Evolutionary conservation across 2,113 vertebrate species (phyloP).

Genomic region (Cnemophilus loriae): DNA sequence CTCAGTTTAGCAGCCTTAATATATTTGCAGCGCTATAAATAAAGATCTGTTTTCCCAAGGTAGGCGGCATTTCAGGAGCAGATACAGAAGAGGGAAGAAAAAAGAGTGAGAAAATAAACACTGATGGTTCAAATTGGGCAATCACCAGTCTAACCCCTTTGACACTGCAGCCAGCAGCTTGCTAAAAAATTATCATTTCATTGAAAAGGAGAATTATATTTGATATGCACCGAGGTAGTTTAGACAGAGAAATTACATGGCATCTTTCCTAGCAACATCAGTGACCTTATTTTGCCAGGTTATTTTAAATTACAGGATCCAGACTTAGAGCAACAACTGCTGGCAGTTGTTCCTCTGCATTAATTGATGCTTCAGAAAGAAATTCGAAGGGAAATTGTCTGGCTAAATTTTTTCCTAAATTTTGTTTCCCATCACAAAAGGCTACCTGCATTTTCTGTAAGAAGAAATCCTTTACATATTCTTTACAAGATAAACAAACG

Average conservation of each 20-base stretch:
- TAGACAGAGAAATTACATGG: conserved; percentile 66
- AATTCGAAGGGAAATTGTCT: background rate
- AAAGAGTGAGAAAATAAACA: conserved; percentile 1
- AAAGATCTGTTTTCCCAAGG: conserved; percentile 44
- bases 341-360: background rate
- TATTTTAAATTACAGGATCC: background rate
- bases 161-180: conserved; percentile 52
- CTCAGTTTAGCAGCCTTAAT: conserved; percentile 36
- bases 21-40: conserved; percentile 47
- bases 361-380: background rate
- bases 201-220: conserved; percentile 62
- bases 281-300: conserved; percentile 38
- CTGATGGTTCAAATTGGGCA: conserved; percentile 11
- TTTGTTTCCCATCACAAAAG: background rate
- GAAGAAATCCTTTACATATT: background rate
- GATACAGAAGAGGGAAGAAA: background rate
- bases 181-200: conserved; percentile 69
- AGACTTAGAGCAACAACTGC: background rate
- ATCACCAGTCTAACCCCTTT: conserved; percentile 43
- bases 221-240: conserved; percentile 72
- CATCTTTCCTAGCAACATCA: background rate
- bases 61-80: background rate
- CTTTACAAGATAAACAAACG: background rate
- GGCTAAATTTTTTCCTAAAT: background rate
- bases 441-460: background rate